A percentile compares a stretch with the other conserved stretches of the same genome.
These are phyloP conservation scores for Agrotis clavis DNA, from an alignment of 2,888 invertebrate genomes.

Conservation along the genomic window DNA sequence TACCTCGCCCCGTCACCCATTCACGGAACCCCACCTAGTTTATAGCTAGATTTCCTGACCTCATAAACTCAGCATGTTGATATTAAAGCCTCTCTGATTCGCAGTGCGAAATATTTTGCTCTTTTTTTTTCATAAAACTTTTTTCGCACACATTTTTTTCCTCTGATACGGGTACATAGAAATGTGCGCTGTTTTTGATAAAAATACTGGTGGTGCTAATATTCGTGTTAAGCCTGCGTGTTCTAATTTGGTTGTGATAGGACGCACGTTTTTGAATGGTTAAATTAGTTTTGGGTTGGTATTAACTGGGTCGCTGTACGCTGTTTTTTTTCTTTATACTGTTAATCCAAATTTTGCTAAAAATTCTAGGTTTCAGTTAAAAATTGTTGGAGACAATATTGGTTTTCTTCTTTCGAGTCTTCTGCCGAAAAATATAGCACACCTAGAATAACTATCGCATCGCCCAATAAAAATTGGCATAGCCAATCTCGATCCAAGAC, in stretches of 20 bases:
- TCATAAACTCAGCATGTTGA: conserved; percentile 65
- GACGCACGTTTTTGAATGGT: conserved; percentile 24
- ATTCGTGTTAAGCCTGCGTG: conserved; percentile 40
- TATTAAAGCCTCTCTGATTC: conserved; percentile 59
- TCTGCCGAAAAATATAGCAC: too few relatives aligned
- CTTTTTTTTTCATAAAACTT: conserved; percentile 46
- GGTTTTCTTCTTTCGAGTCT: not conserved
- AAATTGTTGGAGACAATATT: too few relatives aligned
- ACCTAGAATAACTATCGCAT: too few relatives aligned
- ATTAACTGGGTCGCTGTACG: not conserved
- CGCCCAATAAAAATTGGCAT: too few relatives aligned
- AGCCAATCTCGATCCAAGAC: too few relatives aligned
- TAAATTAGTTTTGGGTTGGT: conserved; percentile 29
- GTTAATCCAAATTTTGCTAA: not conserved
- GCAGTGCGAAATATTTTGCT: conserved; percentile 50
- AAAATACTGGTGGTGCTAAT: conserved; percentile 41
- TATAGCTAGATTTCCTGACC: conserved; percentile 63
- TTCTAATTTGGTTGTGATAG: conserved; percentile 37
- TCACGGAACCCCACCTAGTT: conserved; percentile 42
- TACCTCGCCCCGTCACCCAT: conserved; percentile 36
- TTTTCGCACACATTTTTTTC: conserved; percentile 33
- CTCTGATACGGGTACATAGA: conserved; percentile 34
- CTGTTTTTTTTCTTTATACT: too few relatives aligned
- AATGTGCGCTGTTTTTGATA: conserved; percentile 50
- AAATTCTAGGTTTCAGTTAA: too few relatives aligned